Conservation (phyloP, 2,113 vertebrate species). For the Dipodomys ordii region DNA sequence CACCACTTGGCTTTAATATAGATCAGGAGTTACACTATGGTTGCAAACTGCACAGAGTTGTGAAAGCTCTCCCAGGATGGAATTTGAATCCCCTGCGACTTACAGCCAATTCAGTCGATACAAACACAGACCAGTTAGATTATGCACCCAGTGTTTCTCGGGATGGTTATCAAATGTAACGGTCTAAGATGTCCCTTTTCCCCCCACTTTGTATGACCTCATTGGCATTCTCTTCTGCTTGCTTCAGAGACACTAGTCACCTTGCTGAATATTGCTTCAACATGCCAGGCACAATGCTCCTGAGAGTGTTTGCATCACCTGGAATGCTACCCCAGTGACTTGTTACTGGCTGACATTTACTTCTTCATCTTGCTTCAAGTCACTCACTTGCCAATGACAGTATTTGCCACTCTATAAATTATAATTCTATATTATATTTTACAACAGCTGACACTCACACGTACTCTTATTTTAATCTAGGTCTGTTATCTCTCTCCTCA, state of each 20-base stretch:
- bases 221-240: background rate
- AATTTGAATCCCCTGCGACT: conserved; percentile 36
- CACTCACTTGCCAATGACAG: background rate
- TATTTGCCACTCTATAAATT: background rate
- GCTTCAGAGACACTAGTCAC: background rate
- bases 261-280: background rate
- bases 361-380: background rate
- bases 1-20: conserved; percentile 45
- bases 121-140: background rate
- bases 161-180: background rate
- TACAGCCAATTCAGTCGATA: background rate
- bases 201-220: background rate
- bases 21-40: background rate
- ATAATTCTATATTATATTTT: background rate
- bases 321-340: background rate
- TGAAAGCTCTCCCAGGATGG: background rate
- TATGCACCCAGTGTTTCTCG: background rate
- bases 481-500: rapidly evolving
- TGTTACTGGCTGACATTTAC: background rate
- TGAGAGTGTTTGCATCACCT: background rate
- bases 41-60: background rate
- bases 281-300: rapidly evolving
- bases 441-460: background rate
- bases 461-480: background rate
- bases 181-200: background rate